Base-by-base conservation (phyloP, 2,797 vertebrate species). In the Bovichtus diacanthus region DNA sequence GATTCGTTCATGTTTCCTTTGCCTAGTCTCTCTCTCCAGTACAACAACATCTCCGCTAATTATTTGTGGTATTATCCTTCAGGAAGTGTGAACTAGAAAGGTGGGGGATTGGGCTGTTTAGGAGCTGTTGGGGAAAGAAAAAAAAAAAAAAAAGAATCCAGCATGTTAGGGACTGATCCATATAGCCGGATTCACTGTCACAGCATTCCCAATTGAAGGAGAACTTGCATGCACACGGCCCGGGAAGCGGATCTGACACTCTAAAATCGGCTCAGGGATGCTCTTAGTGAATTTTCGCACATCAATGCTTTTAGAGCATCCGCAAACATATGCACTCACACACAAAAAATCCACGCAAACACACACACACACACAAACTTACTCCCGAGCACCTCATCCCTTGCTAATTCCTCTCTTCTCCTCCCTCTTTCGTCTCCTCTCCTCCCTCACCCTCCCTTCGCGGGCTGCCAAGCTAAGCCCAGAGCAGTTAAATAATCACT, bases 401-500 rank as follows among this genome's bases (percentile, higher is more conserved):
- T 85, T 50, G 79, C 88, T 94, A 93, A 93, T 93, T 92, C 90
- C 78, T 76, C 87, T 89, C 85, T 81, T 89, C 87, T 89, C 89
- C 91, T 90, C 92, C 91, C 77, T 68, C 39, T 84, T 87, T 87
- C 82, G 86, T 90, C 88, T 90, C 84, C 78, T 90, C 92, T 92
- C 90, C 92, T 92, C 92, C 92, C 87, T 90, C 91, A 78, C 82
- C 91, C 88, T 90, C 91, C 88, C 86, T 87, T 84, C 66, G 67
- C 75, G 75, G 86, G 84, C 80, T 93, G 93, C 91, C 94, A 94
- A 93, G 92, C 91, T 92, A 92, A 94, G 88, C 94, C 90, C 88
- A 85, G 86, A 94, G 93, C 90, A 90, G 91, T 93, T 94, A 94
- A 95, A 94, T 93, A 94, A 95, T 94, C 93, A 93, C 91, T 85